Percentiles rank a stretch among this genome's conserved stretches.
Conservation (phyloP, 2,888 invertebrate genomes). For the Harpalus rufipes region DNA sequence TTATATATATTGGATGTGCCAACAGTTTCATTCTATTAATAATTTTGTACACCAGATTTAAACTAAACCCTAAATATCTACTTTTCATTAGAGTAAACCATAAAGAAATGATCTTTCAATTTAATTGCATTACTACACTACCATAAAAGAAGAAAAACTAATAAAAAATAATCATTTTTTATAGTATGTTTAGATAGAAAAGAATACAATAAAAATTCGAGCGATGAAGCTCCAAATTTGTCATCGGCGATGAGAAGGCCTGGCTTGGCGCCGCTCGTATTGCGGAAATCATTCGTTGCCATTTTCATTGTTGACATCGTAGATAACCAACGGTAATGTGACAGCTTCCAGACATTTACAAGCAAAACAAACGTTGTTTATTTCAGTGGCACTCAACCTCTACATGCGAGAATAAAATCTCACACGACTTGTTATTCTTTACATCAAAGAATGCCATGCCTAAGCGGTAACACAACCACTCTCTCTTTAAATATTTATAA, state of each 20-base stretch:
- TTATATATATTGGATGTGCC: too few species aligned
- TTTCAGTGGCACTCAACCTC: slow-evolving; percentile 25
- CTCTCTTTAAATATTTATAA: not conserved
- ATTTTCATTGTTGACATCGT: slow-evolving; percentile 48
- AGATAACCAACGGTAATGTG: slow-evolving; percentile 44
- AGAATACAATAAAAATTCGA: not conserved
- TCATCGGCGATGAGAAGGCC: slow-evolving; percentile 4
- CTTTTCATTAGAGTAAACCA: too few species aligned
- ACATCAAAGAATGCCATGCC: not conserved
- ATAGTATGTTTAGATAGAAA: too few species aligned
- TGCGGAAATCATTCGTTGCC: slow-evolving; percentile 30
- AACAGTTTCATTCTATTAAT: too few species aligned
- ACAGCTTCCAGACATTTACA: slow-evolving; percentile 52
- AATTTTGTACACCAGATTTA: too few species aligned
- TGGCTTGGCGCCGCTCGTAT: slow-evolving; percentile 19
- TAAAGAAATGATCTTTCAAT: too few species aligned
- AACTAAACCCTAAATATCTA: too few species aligned
- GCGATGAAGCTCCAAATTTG: slow-evolving; percentile 7
- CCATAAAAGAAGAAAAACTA: too few species aligned
- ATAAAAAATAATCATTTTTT: too few species aligned
- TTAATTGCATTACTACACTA: too few species aligned
- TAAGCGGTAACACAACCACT: not conserved
- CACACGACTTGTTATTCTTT: slow-evolving; percentile 10
- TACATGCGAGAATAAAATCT: not conserved
- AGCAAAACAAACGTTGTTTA: slow-evolving; percentile 50